Conservation (phyloP, 2,113 vertebrate species). For the Apeltes quadracus region DNA sequence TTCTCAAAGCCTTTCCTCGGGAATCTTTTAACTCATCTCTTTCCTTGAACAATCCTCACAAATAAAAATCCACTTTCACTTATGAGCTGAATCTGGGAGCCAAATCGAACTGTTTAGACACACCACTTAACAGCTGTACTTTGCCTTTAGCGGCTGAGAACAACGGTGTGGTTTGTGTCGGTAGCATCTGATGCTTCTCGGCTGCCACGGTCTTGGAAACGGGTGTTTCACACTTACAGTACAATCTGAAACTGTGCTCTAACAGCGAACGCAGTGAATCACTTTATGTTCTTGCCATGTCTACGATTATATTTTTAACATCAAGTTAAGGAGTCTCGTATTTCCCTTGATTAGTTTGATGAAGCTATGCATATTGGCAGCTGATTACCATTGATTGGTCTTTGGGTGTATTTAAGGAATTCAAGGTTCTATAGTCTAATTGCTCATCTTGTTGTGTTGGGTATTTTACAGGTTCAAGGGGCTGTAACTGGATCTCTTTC, state of each 20-base stretch:
- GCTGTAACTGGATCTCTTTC: neutral
- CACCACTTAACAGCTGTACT: slow-evolving; percentile 25
- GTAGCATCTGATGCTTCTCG: slow-evolving; percentile 46
- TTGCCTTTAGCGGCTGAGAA: slow-evolving; percentile 33
- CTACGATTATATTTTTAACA: no score
- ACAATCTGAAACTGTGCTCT: slow-evolving; percentile 45
- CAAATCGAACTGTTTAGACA: slow-evolving; percentile 39
- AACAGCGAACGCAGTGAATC: slow-evolving; percentile 30
- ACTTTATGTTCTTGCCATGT: slow-evolving; percentile 17
- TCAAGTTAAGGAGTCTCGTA: no score
- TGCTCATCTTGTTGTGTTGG: neutral
- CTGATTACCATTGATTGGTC: neutral
- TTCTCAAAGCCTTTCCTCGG: neutral
- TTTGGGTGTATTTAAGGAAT: neutral
- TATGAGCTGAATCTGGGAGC: slow-evolving; percentile 16
- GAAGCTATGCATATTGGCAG: no score
- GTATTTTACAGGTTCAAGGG: neutral
- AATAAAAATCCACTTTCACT: slow-evolving; percentile 16
- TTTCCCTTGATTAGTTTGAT: no score
- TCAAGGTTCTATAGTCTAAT: neutral
- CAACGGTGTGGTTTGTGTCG: slow-evolving; percentile 34
- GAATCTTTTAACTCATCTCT: neutral
- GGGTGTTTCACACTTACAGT: slow-evolving; percentile 19
- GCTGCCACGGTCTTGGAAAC: slow-evolving; percentile 17
- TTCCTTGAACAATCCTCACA: neutral